These are phyloP conservation scores for Xestia ashworthii DNA, from an alignment of 2,888 invertebrate species.

Conservation along the genomic window DNA sequence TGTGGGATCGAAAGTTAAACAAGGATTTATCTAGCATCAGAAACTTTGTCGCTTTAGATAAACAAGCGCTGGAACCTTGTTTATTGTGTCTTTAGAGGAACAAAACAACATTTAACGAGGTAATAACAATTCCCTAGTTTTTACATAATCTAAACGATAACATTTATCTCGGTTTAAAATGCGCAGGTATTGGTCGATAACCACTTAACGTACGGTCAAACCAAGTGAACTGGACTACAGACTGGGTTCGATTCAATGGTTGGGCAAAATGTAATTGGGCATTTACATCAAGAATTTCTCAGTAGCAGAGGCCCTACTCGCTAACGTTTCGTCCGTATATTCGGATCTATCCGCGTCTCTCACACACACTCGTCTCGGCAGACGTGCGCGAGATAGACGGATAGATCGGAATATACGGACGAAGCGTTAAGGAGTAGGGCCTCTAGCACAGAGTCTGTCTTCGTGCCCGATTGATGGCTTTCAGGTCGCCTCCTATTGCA, in stretches of 20 bases:
- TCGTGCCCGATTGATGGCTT: too few species aligned
- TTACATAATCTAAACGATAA: not conserved
- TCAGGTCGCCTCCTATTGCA: too few species aligned
- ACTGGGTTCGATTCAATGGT: not conserved
- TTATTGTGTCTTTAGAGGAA: constrained; percentile 16
- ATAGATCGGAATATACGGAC: too few species aligned
- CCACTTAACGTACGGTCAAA: not conserved
- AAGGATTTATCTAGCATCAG: constrained; percentile 48
- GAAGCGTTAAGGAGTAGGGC: too few species aligned
- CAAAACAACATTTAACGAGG: constrained; percentile 3
- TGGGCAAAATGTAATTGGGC: too few species aligned
- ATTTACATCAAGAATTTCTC: too few species aligned
- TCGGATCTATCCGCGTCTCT: too few species aligned
- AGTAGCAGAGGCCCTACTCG: too few species aligned
- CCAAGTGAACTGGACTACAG: not conserved
- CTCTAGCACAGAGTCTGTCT: too few species aligned
- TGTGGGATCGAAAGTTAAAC: constrained; percentile 47
- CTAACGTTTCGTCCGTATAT: too few species aligned
- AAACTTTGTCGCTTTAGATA: constrained; percentile 32
- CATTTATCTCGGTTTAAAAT: not conserved
- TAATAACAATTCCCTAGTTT: not conserved
- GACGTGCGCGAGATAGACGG: too few species aligned
- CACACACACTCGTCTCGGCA: too few species aligned
- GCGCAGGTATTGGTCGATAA: not conserved
- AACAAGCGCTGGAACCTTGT: constrained; percentile 37